A percentile compares a stretch with the other conserved stretches of the same genome.
These are phyloP conservation scores for Phanerotoma sp. DNA, from an alignment of 2,888 invertebrate species.

Conservation along the genomic window DNA sequence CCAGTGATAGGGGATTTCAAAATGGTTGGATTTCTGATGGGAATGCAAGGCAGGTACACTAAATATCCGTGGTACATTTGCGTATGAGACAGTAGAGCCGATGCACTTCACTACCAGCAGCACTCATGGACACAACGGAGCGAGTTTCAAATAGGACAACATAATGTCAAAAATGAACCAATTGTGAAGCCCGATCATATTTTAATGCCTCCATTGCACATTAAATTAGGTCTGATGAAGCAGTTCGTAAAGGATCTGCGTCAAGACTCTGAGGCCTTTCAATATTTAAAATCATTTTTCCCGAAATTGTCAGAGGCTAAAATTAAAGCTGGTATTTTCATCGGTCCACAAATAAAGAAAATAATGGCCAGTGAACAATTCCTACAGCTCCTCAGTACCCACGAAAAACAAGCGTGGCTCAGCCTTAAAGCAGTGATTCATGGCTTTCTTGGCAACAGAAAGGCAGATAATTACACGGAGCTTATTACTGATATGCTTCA, in stretches of 20 bases:
- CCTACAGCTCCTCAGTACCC: slow-evolving; percentile 24
- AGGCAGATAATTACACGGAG: slow-evolving; percentile 38
- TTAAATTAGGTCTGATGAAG: slow-evolving; percentile 40
- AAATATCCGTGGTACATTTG: slow-evolving; percentile 40
- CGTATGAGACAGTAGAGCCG: slow-evolving; percentile 36
- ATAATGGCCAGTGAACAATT: slow-evolving; percentile 32
- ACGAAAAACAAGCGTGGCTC: slow-evolving; percentile 24
- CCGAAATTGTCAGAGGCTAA: no score
- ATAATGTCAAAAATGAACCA: slow-evolving; percentile 10
- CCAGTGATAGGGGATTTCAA: slow-evolving; percentile 43
- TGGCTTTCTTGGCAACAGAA: slow-evolving; percentile 37
- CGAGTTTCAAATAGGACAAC: slow-evolving; percentile 8
- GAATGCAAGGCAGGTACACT: slow-evolving; percentile 31
- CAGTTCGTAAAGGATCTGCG: slow-evolving; percentile 33
- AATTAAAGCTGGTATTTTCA: slow-evolving; percentile 40
- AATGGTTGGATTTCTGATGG: slow-evolving; percentile 39
- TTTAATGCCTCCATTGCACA: slow-evolving; percentile 18
- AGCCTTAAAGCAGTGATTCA: slow-evolving; percentile 27
- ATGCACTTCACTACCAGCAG: slow-evolving; percentile 30
- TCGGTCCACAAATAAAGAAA: slow-evolving; percentile 38
- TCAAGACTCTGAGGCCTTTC: slow-evolving; percentile 22
- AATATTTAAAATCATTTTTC: slow-evolving; percentile 25
- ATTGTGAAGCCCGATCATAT: slow-evolving; percentile 9
- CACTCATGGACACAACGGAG: slow-evolving; percentile 31
- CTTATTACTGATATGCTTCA: no score